Evolutionary conservation across 2,797 vertebrate species (phyloP).

Genomic region (Chanos chanos): DNA sequence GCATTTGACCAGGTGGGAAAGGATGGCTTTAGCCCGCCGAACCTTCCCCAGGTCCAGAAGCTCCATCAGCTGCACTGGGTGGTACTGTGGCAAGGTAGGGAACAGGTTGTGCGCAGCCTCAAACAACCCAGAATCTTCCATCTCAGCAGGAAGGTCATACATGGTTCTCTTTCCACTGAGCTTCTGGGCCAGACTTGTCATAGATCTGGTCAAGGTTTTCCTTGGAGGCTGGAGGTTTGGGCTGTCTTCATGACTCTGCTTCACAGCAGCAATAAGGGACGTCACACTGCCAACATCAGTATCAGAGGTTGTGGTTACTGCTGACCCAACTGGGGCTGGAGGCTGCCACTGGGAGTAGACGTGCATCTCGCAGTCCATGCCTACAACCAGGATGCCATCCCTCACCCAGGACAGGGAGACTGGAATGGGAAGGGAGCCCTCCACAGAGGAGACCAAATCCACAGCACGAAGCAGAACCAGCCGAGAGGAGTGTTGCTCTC

Average conservation of each 20-base stretch:
- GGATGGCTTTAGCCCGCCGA: slow-evolving; percentile 90
- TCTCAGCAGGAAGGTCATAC: slow-evolving; percentile 81
- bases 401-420: slow-evolving; percentile 97
- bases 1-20: slow-evolving; percentile 95
- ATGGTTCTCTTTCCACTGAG: slow-evolving; percentile 80
- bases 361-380: slow-evolving; percentile 99
- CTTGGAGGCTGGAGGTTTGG: slow-evolving; percentile 72
- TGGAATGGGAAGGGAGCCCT: slow-evolving; percentile 88
- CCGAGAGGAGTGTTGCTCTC: slow-evolving; percentile 68
- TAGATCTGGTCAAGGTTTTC: slow-evolving; percentile 84
- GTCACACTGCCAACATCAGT: slow-evolving; percentile 78
- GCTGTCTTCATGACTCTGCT: slow-evolving; percentile 74
- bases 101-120: slow-evolving; percentile 92
- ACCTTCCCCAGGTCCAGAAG: slow-evolving; percentile 98
- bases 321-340: slow-evolving; percentile 64
- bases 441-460: slow-evolving; percentile 91
- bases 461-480: slow-evolving; percentile 86
- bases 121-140: slow-evolving; percentile 94
- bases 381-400: slow-evolving; percentile 95
- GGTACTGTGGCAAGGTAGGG: slow-evolving; percentile 94
- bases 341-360: slow-evolving; percentile 99
- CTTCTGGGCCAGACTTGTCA: slow-evolving; percentile 96
- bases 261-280: slow-evolving; percentile 78
- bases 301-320: slow-evolving; percentile 58
- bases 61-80: slow-evolving; percentile 92